Percentiles rank a stretch among this genome's conserved stretches.
Evolutionary conservation across 1,140 invertebrate genomes (phyloP).

Genomic region (Amphibalanus amphitrite): DNA sequence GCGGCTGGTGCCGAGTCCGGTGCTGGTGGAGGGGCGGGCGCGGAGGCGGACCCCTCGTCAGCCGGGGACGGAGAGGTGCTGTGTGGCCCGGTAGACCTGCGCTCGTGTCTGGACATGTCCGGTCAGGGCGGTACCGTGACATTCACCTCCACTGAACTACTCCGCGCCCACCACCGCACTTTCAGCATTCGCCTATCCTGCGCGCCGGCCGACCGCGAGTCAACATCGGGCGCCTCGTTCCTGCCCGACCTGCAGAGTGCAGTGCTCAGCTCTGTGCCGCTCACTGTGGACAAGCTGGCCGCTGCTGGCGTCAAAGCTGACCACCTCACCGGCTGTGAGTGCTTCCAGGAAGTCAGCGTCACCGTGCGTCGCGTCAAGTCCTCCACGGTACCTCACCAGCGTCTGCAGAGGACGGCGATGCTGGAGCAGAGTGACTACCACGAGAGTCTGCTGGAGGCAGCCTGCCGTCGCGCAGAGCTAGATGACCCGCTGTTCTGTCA

Average conservation of each 20-base stretch:
- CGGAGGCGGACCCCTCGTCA: slow-evolving; percentile 60
- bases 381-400: slow-evolving; percentile 40
- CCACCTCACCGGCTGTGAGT: slow-evolving; percentile 49
- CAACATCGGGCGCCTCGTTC: not conserved
- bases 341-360: slow-evolving; percentile 76
- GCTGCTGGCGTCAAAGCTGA: not conserved
- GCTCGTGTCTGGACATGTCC: slow-evolving; percentile 60
- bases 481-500: slow-evolving; percentile 22
- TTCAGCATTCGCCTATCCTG: not conserved
- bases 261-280: not conserved
- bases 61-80: slow-evolving; percentile 74
- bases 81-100: slow-evolving; percentile 65
- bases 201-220: not conserved
- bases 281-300: not conserved
- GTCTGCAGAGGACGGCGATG: slow-evolving; percentile 55
- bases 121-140: slow-evolving; percentile 65
- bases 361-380: slow-evolving; percentile 53
- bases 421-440: slow-evolving; percentile 58
- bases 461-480: slow-evolving; percentile 29
- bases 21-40: slow-evolving; percentile 22
- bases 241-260: not conserved
- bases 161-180: slow-evolving; percentile 54
- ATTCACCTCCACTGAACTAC: slow-evolving; percentile 65
- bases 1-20: slow-evolving; percentile 29
- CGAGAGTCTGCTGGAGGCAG: slow-evolving; percentile 45